Base-by-base conservation (phyloP, 2,888 invertebrate genomes). In the Phlogophora meticulosa region DNA sequence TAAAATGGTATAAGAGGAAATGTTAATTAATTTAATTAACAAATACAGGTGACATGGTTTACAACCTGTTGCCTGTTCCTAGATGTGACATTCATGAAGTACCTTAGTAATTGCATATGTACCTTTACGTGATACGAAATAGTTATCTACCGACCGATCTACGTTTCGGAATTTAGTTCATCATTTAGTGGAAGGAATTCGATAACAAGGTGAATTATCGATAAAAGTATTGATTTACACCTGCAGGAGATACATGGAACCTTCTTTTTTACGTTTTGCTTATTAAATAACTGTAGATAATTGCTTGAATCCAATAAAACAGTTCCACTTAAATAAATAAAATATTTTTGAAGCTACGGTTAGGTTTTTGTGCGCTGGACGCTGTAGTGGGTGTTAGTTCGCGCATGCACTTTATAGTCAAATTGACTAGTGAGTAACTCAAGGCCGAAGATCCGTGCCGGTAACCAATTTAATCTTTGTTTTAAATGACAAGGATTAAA, bases 1-100 rank as follows among this genome's bases (percentile, higher is more conserved):
- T 32, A n/a, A 60, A 60, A 36, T 42, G 9, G 3, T 63, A 22
- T 52, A 57, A 32, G 3, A 22, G 17, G 52, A 66, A 48, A 53
- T 42, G 45, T n/a, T 42, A 66, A 67, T 73, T 66, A 78, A 58
- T 49, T 66, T 67, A 67, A 75, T 73, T 67, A 78, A 36, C 13
- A 46, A 49, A 65, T 72, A 53, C 56, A 60, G 78, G 46, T 65
- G 78, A 65, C 13, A 45, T 34, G 34, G 20, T n/a, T 46, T 58
- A 3, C 38, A 46, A 63, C 42, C 17, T 22, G 32, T 52, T 42
- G 24, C 10, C 1, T 13, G 36, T 38, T 53, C 13, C 28, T 48
- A 20, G 63, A 62, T 20, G 42, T 40, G 7, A 28, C 7, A 20
- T 7, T 1, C 15, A 28, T 10, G 10, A 17, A 40, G 34, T 51